A percentile compares a stretch with the other conserved stretches of the same genome.
Conservation (phyloP, 2,888 invertebrate genomes). For the Graphium colonna region DNA sequence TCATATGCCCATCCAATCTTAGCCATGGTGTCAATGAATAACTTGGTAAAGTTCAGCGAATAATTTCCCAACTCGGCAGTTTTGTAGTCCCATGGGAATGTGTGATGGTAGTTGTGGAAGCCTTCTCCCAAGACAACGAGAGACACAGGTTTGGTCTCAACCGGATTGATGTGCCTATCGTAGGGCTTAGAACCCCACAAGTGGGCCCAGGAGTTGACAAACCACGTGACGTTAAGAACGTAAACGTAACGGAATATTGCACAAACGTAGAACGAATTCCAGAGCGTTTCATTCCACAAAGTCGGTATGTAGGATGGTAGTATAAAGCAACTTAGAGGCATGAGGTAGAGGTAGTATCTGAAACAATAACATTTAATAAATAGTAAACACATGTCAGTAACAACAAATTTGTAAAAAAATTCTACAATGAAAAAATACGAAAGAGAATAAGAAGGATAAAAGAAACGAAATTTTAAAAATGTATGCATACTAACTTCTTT, state of each 20-base stretch:
- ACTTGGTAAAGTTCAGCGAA: slow-evolving; percentile 85
- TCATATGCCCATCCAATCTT: slow-evolving; percentile 93
- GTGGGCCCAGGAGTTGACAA: slow-evolving; percentile 94
- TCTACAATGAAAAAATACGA: too few species aligned
- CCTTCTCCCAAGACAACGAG: slow-evolving; percentile 86
- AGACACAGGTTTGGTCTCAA: slow-evolving; percentile 84
- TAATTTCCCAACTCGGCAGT: slow-evolving; percentile 88
- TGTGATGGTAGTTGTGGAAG: slow-evolving; percentile 93
- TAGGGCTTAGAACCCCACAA: slow-evolving; percentile 86
- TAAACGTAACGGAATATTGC: slow-evolving; percentile 88
- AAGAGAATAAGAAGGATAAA: too few species aligned
- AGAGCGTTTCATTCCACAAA: slow-evolving; percentile 86
- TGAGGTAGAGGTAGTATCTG: slow-evolving; percentile 86
- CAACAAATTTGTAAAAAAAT: too few species aligned
- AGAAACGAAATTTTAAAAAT: too few species aligned
- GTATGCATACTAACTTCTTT: slow-evolving; percentile 84
- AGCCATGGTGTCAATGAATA: slow-evolving; percentile 89
- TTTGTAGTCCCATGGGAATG: slow-evolving; percentile 92
- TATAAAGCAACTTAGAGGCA: slow-evolving; percentile 87
- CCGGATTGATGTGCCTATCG: slow-evolving; percentile 86
- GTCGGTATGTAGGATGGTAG: slow-evolving; percentile 87
- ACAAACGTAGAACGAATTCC: slow-evolving; percentile 83
- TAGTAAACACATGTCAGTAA: too few species aligned
- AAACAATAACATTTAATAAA: too few species aligned
- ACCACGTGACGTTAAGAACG: slow-evolving; percentile 91